Conservation (phyloP, 2,888 invertebrate genomes). For the Thysanoteuthis rhombus region DNA sequence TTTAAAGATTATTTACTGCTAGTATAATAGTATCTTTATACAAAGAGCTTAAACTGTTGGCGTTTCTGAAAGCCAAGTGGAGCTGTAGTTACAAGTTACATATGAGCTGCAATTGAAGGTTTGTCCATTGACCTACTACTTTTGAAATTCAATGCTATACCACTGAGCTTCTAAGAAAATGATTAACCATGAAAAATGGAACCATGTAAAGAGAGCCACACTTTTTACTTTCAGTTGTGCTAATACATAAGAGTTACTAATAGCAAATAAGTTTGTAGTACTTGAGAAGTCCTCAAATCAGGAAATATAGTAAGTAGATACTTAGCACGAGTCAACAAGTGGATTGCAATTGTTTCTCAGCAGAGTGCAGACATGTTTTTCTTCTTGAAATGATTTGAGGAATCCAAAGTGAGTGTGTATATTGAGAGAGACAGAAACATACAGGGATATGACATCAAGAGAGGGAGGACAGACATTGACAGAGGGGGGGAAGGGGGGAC, state of each 20-base stretch:
- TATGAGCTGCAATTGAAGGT: background rate
- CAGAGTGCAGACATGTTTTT: background rate
- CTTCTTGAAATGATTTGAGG: background rate
- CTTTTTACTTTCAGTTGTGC: background rate
- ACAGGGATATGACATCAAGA: no score
- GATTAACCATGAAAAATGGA: background rate
- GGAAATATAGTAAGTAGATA: background rate
- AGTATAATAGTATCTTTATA: background rate
- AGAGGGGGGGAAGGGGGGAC: no score
- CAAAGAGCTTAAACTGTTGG: background rate
- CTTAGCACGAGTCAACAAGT: background rate
- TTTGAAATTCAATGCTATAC: background rate
- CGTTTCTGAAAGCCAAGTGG: background rate
- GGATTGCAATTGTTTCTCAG: background rate
- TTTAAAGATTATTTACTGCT: no score
- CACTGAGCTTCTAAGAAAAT: background rate
- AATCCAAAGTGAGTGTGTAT: background rate
- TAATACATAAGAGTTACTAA: constrained; percentile 12
- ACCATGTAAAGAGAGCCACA: background rate
- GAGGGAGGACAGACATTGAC: no score
- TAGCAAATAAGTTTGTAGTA: background rate
- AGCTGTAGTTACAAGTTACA: background rate
- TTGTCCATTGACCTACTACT: background rate
- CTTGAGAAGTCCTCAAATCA: background rate
- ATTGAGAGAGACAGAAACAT: no score